Conservation (phyloP, 2,113 vertebrate genomes). For the Ellobius talpinus region DNA sequence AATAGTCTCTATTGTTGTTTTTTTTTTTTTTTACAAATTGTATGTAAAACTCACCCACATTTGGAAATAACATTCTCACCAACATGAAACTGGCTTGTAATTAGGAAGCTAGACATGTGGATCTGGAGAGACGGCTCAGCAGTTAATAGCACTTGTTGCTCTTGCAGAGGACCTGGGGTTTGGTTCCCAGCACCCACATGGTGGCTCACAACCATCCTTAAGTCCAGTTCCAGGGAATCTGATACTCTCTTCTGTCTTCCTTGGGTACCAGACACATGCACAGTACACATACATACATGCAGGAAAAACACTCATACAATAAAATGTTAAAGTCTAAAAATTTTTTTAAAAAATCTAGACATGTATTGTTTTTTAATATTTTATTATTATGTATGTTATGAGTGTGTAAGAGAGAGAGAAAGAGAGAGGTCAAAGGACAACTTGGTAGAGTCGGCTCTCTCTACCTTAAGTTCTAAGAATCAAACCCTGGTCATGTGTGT, state of each 20-base stretch:
- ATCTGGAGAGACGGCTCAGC: not conserved
- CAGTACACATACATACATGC: not conserved
- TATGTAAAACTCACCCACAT: not conserved
- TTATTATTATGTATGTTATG: not conserved
- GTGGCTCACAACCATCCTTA: not conserved
- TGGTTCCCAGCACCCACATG: not conserved
- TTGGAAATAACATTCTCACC: not conserved
- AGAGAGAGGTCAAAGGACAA: not conserved
- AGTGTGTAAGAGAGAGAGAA: not conserved
- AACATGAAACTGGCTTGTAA: not conserved
- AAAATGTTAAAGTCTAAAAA: not conserved
- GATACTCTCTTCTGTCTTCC: not conserved
- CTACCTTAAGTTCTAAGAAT: not conserved
- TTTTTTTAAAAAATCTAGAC: not conserved
- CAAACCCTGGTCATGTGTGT: not conserved
- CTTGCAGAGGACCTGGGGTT: not conserved
- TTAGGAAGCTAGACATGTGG: not conserved
- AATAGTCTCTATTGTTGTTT: not conserved
- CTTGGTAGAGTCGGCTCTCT: not conserved
- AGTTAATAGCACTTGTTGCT: not conserved
- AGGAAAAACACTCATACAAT: not conserved
- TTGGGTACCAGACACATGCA: not conserved
- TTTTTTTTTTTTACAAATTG: conserved; percentile 53
- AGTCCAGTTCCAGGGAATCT: not conserved
- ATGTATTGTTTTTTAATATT: not conserved